Conservation (phyloP, 2,797 vertebrate genomes). For the Muscicapa comitata region DNA sequence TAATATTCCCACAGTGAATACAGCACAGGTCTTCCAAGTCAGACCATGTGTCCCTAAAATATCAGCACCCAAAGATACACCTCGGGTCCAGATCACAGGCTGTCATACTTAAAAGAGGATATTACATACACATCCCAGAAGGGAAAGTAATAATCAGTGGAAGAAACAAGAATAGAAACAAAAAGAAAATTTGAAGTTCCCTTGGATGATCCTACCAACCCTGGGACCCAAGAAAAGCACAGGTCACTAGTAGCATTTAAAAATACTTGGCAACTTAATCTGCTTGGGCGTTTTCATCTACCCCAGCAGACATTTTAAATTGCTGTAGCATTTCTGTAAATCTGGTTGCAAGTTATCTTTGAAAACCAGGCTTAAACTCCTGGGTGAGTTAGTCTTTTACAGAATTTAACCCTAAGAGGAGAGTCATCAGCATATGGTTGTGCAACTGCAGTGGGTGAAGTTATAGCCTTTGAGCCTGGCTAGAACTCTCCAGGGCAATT, state of each 20-base stretch:
- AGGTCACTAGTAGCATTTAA: neutral
- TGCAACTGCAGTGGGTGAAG: neutral
- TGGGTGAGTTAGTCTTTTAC: neutral
- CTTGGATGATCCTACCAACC: neutral
- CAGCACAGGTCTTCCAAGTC: neutral
- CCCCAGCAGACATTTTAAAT: neutral
- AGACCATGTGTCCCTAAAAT: neutral
- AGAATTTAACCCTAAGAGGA: neutral
- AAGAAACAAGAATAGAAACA: neutral
- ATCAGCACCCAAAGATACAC: neutral
- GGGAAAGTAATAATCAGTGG: neutral
- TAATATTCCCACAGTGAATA: neutral
- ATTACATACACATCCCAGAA: accelerated
- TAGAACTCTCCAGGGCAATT: neutral
- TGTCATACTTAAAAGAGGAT: neutral
- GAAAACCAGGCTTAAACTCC: neutral
- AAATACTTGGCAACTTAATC: neutral
- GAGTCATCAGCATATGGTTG: neutral
- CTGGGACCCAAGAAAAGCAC: no score
- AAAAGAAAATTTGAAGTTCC: neutral
- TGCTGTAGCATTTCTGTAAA: neutral
- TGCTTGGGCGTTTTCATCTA: neutral
- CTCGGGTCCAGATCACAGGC: neutral
- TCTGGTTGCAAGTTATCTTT: neutral
- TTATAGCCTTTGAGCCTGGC: neutral